Evolutionary conservation across 2,888 invertebrate species (phyloP).

Genomic region (Acanthosepion esculentum): DNA sequence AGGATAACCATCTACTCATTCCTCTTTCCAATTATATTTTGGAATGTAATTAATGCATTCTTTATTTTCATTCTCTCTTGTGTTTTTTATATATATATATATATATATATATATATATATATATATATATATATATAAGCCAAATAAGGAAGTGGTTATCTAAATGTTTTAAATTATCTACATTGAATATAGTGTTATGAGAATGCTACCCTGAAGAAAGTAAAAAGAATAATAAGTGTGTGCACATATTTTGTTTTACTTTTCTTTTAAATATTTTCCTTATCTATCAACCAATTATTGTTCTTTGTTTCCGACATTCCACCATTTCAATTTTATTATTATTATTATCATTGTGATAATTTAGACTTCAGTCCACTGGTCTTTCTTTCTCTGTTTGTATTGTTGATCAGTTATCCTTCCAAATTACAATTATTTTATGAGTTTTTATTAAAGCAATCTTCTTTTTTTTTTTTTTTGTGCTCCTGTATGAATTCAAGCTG

Average conservation of each 20-base stretch:
- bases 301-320: background rate
- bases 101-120: no score
- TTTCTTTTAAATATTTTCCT: background rate
- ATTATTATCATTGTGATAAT: background rate
- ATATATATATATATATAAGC: no score
- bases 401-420: background rate
- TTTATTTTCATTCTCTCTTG: no score
- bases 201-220: background rate
- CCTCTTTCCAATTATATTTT: no score
- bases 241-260: background rate
- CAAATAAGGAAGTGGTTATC: no score
- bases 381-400: background rate
- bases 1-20: no score
- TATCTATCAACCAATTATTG: background rate
- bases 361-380: background rate
- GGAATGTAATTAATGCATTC: no score
- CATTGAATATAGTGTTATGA: background rate
- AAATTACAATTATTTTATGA: background rate
- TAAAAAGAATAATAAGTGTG: background rate
- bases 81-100: no score
- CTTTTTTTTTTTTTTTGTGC: background rate
- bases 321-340: background rate
- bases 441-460: background rate
- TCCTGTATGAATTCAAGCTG: background rate
- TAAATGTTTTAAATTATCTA: background rate